Evolutionary conservation across 2,888 invertebrate species (phyloP), one percentile per base, ranked within the genome.

Genomic region (Trichopoda pennipes): DNA sequence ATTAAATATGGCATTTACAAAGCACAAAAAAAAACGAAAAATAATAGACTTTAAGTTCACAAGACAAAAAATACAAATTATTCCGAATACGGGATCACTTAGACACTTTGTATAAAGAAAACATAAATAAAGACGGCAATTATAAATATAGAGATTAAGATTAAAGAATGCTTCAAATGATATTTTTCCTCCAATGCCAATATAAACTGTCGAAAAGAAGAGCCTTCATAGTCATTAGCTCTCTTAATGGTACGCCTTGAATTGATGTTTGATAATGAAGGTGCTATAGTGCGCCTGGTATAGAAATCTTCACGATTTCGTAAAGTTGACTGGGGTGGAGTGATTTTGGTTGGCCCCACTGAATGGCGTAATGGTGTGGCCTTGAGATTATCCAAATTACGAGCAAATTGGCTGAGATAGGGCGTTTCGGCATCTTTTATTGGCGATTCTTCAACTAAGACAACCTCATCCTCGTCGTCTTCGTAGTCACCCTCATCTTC

Each of bases 141-240:
- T 47, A 89, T 85, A 19, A 88, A 84, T 28, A 85, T 79, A 44
- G 86, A 61, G 16, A 85, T 72, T 14, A 88, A 74, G 12, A 85
- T 81, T 8, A 90, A 84, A 32, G 87, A 87, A 69, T 87, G 87
- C 58, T 88, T 90, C 6, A 90, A 70, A 47, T 90, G 86, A 74
- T 90, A 90, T 83, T 88, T 88, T 12, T 85, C 86, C 44, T 90
- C 87, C 79, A 90, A 60, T 1, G 88, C 86, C 14, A 63, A 23
- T 0, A 87, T 12, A 12, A 90, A 84, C 44, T 86, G 84, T 3
- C 64, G 80, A 58, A 91, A 87, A 2, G 89, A 86, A 1, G 86
- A 85, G 64, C 85, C 79, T 7, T 77, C 80, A 14, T 66, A 51
- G 32, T 56, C 55, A 7, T 74, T 35, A 12, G 64, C 42, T 23